Conservation (phyloP, 1,140 invertebrate species). For the Bombus superbus region DNA sequence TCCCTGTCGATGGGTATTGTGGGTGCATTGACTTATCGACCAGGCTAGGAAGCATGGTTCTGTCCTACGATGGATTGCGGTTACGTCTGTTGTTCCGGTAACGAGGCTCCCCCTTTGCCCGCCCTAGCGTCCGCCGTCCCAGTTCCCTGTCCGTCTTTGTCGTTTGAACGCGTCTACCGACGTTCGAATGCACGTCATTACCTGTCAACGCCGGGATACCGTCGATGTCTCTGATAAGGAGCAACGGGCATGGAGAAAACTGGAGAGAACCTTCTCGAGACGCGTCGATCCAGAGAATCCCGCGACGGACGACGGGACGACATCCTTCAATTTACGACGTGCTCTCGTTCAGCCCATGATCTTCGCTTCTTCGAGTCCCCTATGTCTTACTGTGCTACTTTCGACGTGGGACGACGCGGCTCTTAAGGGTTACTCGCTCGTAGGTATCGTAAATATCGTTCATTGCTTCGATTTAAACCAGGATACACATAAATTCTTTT, state of each 20-base stretch:
- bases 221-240: constrained; percentile 51
- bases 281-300: constrained; percentile 23
- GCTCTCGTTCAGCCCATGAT: not conserved
- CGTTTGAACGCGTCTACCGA: constrained; percentile 10
- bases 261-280: constrained; percentile 33
- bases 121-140: constrained; percentile 19
- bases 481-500: too few species aligned
- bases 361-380: not conserved
- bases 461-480: too few species aligned
- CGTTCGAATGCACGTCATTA: constrained; percentile 58
- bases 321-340: constrained; percentile 37
- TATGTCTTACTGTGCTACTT: not conserved
- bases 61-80: constrained; percentile 74
- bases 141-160: constrained; percentile 54
- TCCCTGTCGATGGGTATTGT: constrained; percentile 74
- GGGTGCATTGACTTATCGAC: constrained; percentile 77
- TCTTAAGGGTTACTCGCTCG: not conserved
- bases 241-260: constrained; percentile 12
- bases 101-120: constrained; percentile 63
- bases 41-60: constrained; percentile 66
- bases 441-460: not conserved
- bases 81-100: constrained; percentile 77
- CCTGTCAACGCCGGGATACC: constrained; percentile 47
- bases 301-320: not conserved
- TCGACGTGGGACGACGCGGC: too few species aligned